Base-by-base conservation (phyloP, 2,888 invertebrate species). In the Apotomis turbidana region DNA sequence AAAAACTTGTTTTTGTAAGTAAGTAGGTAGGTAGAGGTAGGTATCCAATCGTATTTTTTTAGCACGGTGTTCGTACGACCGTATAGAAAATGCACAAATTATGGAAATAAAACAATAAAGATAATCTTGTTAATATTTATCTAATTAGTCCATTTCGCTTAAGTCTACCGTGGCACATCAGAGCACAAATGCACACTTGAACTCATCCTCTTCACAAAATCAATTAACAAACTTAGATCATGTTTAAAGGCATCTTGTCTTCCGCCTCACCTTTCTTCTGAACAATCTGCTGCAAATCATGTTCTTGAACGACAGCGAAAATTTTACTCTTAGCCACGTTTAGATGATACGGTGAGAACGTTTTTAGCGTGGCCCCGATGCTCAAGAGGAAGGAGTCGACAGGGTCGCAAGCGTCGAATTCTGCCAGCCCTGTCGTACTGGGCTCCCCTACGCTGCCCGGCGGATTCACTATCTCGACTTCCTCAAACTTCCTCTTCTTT, bases 281-380 rank as follows among this genome's bases (percentile, higher is more conserved):
- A 41, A 93, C 89, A 38, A 93, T 93, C 77, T 93, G 93, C 69
- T 91, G 88, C 70, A 93, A 79, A 75, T 93, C 93, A 60, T 91
- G 90, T 73, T 93, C 92, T 75, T 93, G 93, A 0, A 93, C 93
- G 0, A 93, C 85, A 0, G 88, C 79, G 68, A 93, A 93, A 76
- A 93, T 93, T 80, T 93, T 90, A 77, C 86, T 91, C 72, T 93
- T 93, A 0, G 93, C 93, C 49, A 93, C 74, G 77, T 93, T 93
- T 66, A 93, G 79, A 71, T 93, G 91, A 76, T 93, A 93, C 0
- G 93, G 90, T 0, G 90, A 85, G 74, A 93, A 93, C 0, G 88
- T 86, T 74, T 88, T 93, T 5, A 93, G 75, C 0, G 91, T 92
- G 0, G 92, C 86, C 0, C 91, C 91, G 3, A 93, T 72, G 15